These are phyloP conservation scores for Idaea aversata DNA, from an alignment of 2,888 invertebrate species.

Conservation along the genomic window DNA sequence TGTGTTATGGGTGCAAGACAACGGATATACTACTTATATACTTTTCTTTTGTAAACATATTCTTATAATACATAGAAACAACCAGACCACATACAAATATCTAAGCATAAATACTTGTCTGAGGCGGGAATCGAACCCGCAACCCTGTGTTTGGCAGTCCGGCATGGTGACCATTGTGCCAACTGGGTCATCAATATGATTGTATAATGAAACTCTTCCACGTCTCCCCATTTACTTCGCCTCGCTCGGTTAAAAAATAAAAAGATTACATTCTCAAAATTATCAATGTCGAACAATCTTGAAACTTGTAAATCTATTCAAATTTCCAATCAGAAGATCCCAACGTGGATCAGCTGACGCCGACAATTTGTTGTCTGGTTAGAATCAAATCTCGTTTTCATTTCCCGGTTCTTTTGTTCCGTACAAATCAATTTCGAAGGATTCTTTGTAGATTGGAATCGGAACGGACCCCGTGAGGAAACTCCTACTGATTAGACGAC, in stretches of 20 bases:
- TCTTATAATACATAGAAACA: no score
- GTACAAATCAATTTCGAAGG: slow-evolving; percentile 33
- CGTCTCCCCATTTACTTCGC: no score
- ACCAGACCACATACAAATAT: no score
- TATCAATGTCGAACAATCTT: slow-evolving; percentile 34
- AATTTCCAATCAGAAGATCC: slow-evolving; percentile 31
- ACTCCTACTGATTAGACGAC: neutral
- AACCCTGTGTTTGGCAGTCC: no score
- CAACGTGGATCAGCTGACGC: slow-evolving; percentile 38
- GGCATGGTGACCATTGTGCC: no score
- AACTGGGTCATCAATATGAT: no score
- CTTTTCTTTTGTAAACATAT: no score
- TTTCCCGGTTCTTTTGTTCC: slow-evolving; percentile 34
- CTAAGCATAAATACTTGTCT: no score
- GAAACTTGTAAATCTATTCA: slow-evolving; percentile 35
- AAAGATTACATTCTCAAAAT: neutral
- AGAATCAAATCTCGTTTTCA: slow-evolving; percentile 37
- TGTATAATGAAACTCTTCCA: no score
- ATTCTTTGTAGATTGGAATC: slow-evolving; percentile 24
- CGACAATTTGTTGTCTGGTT: slow-evolving; percentile 38
- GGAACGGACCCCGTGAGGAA: neutral
- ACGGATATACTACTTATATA: no score
- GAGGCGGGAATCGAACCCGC: no score
- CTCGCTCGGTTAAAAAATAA: neutral
- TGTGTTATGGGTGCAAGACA: no score